Base-by-base conservation (phyloP, 2,113 vertebrate genomes). In the Strix aluco region DNA sequence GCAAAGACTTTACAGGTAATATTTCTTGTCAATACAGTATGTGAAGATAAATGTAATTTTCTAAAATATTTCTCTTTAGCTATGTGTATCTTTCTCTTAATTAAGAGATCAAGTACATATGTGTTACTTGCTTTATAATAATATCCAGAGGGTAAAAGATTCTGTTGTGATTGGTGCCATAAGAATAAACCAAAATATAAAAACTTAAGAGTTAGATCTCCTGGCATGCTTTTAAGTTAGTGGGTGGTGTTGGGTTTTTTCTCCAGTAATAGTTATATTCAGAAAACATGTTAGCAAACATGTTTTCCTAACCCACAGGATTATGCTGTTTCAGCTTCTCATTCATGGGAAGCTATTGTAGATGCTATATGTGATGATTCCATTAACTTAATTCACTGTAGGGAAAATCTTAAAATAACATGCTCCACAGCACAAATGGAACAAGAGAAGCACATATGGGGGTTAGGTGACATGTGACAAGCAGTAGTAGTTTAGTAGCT, bases 1-100 rank as follows among this genome's bases (percentile, higher is more conserved):
- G 52, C 71, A 79, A 96, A 65, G 94, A 90, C 44, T 79, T 93
- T 59, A 36, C 95, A 98, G 98, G 99, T 99, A 96, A 91, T 82
- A n/a, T 40, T 94, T 86, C 36, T 73, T 88, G 36, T 46, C 54
- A 92, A 15, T 42, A 61, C 3, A 27, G 4, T n/a, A 38, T 30
- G 19, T 71, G n/a, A 77, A 83, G 13, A 32, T 54, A 91, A 55
- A 54, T 32, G 26, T 23, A 4, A 11, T 49, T 86, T 79, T 51
- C 58, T 44, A 6, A 78, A 47, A 61, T 36, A 8, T 79, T 91
- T 70, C 29, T 73, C 29, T 72, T 87, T 38, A 69, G 16, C 30
- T 82, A 7, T 58, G 11, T 59, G 23, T 51, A 13, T 77, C 38
- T 90, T 61, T 94, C 10, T 77, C 2, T 44, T 89, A 71, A 40